phyloP scores from a whole-genome alignment of 2,888 invertebrate genomes.

The Sarcophaga carnaria region DNA sequence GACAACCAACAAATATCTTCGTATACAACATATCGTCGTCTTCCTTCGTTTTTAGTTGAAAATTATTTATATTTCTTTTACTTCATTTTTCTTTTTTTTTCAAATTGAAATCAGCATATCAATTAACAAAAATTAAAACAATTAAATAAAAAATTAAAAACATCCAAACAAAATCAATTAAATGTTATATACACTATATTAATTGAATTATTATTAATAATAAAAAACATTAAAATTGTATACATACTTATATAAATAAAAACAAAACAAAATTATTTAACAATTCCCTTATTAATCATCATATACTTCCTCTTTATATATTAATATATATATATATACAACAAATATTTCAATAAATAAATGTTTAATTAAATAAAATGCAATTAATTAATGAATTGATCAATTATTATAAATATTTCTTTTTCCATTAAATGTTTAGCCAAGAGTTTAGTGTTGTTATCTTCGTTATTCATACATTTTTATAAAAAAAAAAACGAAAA shows the following conservation, averaged over 20 bases:
- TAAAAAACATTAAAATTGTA: constrained; percentile 28
- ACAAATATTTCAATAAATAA: background rate
- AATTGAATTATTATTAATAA: constrained; percentile 8
- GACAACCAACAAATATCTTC: constrained; percentile 67
- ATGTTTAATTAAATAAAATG: no score
- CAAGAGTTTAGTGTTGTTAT: constrained; percentile 72
- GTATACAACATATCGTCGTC: constrained; percentile 67
- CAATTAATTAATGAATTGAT: no score
- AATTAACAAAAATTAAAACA: constrained; percentile 76
- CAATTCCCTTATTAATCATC: constrained; percentile 25
- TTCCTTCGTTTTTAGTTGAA: constrained; percentile 24
- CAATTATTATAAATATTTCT: constrained; percentile 25
- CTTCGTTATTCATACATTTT: constrained; percentile 49
- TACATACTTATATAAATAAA: constrained; percentile 18
- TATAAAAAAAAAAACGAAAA: background rate
- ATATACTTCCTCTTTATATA: constrained; percentile 18
- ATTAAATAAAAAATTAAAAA: constrained; percentile 40
- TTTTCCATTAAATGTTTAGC: constrained; percentile 70
- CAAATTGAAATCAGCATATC: constrained; percentile 82
- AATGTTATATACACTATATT: constrained; percentile 40
- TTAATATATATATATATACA: constrained; percentile 38
- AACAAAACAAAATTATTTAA: constrained; percentile 24
- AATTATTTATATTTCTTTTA: constrained; percentile 68
- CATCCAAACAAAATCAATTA: constrained; percentile 65
- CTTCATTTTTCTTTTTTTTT: constrained; percentile 64